These are phyloP conservation scores for Eupithecia inturbata DNA, from an alignment of 2,888 invertebrate genomes.

Conservation along the genomic window DNA sequence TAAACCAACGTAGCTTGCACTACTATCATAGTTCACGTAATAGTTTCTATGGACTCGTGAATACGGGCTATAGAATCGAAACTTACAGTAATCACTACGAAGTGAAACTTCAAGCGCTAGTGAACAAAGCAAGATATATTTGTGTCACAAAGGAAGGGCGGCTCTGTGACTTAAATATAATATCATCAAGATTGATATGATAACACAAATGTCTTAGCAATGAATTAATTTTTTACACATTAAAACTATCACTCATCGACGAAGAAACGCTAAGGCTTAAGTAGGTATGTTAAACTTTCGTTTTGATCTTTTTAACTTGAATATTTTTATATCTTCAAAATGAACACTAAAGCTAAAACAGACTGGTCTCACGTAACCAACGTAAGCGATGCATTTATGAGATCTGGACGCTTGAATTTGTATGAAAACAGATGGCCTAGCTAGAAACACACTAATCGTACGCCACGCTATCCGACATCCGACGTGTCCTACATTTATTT, in stretches of 20 bases:
- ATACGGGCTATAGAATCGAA: conserved; percentile 4
- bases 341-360: not conserved
- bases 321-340: too few species aligned
- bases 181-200: not conserved
- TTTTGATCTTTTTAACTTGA: not conserved
- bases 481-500: too few species aligned
- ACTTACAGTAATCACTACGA: not conserved
- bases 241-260: not conserved
- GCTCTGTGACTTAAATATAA: not conserved
- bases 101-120: not conserved
- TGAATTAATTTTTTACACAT: not conserved
- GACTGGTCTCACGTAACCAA: not conserved
- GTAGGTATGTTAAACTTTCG: not conserved
- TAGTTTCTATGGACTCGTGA: conserved; percentile 5
- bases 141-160: not conserved
- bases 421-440: not conserved
- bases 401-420: not conserved
- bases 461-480: not conserved
- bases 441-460: not conserved
- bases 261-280: not conserved
- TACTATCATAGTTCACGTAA: conserved; percentile 8
- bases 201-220: not conserved
- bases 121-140: not conserved
- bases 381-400: not conserved
- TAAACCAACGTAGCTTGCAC: conserved; percentile 20